Evolutionary conservation across 2,113 vertebrate genomes (phyloP).

Genomic region (Cranoglanis bouderius): DNA sequence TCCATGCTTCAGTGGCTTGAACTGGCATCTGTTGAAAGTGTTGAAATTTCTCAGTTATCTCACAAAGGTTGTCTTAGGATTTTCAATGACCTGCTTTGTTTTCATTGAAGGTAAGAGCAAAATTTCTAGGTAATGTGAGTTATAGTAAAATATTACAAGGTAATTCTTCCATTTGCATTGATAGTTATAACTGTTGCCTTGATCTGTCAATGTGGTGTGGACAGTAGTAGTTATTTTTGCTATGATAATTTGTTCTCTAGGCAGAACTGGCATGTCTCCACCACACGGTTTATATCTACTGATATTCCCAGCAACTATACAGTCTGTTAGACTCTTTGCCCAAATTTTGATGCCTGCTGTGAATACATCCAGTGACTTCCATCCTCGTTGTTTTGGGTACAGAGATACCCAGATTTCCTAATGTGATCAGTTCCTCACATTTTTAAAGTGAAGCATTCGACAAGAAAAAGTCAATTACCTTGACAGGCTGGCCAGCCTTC

Average conservation of each 20-base stretch:
- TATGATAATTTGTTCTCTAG: background rate
- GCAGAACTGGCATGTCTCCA: background rate
- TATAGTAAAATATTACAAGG: background rate
- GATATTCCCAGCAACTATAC: background rate
- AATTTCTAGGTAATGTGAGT: background rate
- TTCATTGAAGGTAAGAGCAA: background rate
- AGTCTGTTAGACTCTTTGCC: background rate
- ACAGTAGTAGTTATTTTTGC: background rate
- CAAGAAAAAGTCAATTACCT: background rate
- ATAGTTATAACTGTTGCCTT: background rate
- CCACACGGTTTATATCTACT: background rate
- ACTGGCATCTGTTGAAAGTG: background rate
- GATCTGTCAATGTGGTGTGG: background rate
- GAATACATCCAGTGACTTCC: background rate
- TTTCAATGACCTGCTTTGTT: background rate
- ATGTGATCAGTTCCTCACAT: background rate
- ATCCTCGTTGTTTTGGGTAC: background rate
- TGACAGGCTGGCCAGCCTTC: conserved; percentile 5
- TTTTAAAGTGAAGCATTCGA: background rate
- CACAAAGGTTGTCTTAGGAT: background rate
- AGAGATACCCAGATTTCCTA: background rate
- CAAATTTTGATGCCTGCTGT: background rate
- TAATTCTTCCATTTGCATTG: background rate
- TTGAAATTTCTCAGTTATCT: background rate
- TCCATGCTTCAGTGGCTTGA: background rate